Percentiles rank a stretch among this genome's conserved stretches.
These are phyloP conservation scores for Brotula barbata DNA, from an alignment of 2,797 vertebrate genomes.

Conservation along the genomic window DNA sequence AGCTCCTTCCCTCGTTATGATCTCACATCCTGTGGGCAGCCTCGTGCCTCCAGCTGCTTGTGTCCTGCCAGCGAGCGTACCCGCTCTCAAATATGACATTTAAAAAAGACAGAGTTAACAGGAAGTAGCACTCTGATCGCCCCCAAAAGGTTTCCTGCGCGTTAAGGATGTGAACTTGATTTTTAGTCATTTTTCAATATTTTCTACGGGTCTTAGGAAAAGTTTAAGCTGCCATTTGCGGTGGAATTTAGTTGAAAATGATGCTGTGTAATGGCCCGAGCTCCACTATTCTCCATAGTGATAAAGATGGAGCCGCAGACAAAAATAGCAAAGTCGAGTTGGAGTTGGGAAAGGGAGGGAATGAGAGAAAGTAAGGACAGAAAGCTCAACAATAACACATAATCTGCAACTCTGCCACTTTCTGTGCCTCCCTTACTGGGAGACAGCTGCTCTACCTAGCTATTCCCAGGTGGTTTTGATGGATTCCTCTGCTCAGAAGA, in stretches of 20 bases:
- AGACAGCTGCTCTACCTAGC: constrained; percentile 73
- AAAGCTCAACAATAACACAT: constrained; percentile 73
- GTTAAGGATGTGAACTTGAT: constrained; percentile 25
- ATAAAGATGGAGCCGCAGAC: constrained; percentile 55
- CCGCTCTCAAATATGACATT: background rate
- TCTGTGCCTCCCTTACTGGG: constrained; percentile 61
- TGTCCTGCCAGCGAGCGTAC: background rate
- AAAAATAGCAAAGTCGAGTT: constrained; percentile 56
- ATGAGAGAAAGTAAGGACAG: constrained; percentile 51
- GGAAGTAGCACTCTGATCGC: background rate
- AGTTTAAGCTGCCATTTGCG: constrained; percentile 41
- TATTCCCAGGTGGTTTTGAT: constrained; percentile 77
- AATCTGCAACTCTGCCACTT: constrained; percentile 76
- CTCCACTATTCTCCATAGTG: constrained; percentile 46
- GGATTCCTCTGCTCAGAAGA: constrained; percentile 76
- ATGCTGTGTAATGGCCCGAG: constrained; percentile 45
- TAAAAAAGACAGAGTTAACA: constrained; percentile 9
- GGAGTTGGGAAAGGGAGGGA: constrained; percentile 34
- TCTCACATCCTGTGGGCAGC: constrained; percentile 8
- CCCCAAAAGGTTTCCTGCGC: constrained; percentile 24
- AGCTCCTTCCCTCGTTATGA: constrained; percentile 23
- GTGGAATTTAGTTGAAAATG: constrained; percentile 51
- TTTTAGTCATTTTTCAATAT: constrained; percentile 2
- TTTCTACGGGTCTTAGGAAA: constrained; percentile 13
- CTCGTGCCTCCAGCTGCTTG: background rate